Percentiles rank a stretch among this genome's conserved stretches.
Conservation (phyloP, 2,888 invertebrate species). For the Eretmocerus hayati region DNA sequence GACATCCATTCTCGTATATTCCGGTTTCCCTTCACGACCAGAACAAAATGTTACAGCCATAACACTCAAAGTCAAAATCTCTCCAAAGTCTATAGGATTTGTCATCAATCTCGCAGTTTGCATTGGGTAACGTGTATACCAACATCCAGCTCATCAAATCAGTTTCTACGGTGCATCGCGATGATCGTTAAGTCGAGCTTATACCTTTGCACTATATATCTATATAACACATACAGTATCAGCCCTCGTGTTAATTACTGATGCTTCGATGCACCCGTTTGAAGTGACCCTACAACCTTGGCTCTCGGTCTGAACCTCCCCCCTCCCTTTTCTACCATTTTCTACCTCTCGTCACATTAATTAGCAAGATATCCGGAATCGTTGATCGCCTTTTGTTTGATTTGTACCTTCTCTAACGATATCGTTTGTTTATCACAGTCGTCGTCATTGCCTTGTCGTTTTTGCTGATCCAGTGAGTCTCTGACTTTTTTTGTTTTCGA, state of each 20-base stretch:
- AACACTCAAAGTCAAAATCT: too few relatives aligned
- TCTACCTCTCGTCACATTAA: conserved; percentile 7
- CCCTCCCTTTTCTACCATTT: background rate
- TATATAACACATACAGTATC: too few relatives aligned
- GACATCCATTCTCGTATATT: too few relatives aligned
- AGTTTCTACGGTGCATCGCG: conserved; percentile 8
- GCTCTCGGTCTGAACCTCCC: background rate
- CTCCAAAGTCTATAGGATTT: background rate
- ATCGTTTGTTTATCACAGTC: conserved; percentile 1
- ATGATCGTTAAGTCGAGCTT: conserved; percentile 20
- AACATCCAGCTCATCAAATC: conserved; percentile 3
- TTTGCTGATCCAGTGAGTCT: background rate
- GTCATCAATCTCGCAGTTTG: background rate
- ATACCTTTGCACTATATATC: background rate
- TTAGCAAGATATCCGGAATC: conserved; percentile 2
- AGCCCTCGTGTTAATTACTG: too few relatives aligned
- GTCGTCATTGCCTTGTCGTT: background rate
- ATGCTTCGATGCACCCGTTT: too few relatives aligned
- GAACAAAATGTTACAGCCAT: too few relatives aligned
- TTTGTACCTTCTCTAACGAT: background rate
- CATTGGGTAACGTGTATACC: background rate
- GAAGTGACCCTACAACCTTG: too few relatives aligned
- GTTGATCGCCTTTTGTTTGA: background rate
- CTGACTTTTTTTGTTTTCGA: background rate
- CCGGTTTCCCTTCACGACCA: too few relatives aligned